These are phyloP conservation scores for Semotilus atromaculatus DNA, from an alignment of 2,797 vertebrate genomes.

Conservation along the genomic window DNA sequence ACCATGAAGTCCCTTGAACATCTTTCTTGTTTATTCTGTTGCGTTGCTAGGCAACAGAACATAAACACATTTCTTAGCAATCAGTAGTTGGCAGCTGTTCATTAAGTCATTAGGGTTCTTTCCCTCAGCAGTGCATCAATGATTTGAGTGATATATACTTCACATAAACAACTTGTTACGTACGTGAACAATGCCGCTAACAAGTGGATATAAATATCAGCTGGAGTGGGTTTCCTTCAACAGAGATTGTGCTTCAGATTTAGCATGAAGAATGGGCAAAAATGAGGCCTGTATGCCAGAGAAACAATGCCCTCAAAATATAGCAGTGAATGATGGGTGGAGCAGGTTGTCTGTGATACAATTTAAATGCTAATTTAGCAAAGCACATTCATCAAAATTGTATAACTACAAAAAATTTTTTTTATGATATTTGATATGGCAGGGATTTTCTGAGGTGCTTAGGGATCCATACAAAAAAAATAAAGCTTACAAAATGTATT, in stretches of 20 bases:
- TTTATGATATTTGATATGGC: not conserved
- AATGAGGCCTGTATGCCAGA: constrained; percentile 47
- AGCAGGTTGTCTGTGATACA: not conserved
- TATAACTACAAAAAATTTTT: not conserved
- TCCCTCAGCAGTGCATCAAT: constrained; percentile 33
- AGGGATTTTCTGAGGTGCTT: not conserved
- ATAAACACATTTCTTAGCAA: constrained; percentile 34
- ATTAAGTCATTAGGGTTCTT: constrained; percentile 30
- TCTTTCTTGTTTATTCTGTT: not conserved
- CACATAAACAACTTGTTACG: constrained; percentile 37
- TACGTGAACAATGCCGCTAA: constrained; percentile 69
- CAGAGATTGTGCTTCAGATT: constrained; percentile 64
- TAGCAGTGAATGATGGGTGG: constrained; percentile 1
- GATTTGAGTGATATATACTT: constrained; percentile 64
- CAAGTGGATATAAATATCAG: constrained; percentile 68
- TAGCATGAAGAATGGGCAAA: constrained; percentile 43
- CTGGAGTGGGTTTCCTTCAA: constrained; percentile 66
- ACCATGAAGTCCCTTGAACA: not conserved
- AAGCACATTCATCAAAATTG: constrained; percentile 20
- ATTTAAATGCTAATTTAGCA: constrained; percentile 12
- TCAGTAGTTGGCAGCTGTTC: constrained; percentile 6
- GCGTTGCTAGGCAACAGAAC: not conserved
- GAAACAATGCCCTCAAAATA: constrained; percentile 65
- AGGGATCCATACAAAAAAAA: no score
- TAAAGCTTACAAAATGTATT: no score